Evolutionary conservation across 2,888 invertebrate genomes (phyloP), one percentile per base, ranked within the genome.

Genomic region (Celastrina argiolus): DNA sequence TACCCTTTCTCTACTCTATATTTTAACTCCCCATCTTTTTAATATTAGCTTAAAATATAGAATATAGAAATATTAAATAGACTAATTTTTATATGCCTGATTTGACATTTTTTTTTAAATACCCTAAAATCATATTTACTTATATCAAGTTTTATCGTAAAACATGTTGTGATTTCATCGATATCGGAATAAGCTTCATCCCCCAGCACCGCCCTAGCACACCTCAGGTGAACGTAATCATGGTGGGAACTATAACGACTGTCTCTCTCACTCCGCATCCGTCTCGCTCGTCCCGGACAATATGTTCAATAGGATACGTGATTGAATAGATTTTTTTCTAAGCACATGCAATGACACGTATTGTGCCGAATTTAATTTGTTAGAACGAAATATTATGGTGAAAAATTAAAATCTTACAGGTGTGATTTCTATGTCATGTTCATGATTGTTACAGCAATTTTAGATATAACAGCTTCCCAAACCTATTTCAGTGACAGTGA

Each of bases 161-260:
- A n/a, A n/a, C n/a, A n/a, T n/a, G n/a, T n/a, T n/a, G 10, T 10
- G 18, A 4, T 8, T 18, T 10, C 22, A 51, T 51, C 51, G 51
- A 51, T 51, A 51, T 51, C 12, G 16, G 58, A 18, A 68, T 70
- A 65, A 63, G 42, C 56, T 58, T 61, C 18, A 56, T 63, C 59
- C 28, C 42, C n/a, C 14, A 51, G 56, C 63, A 56, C 78, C 68
- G 72, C 77, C 69, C 77, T 78, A 74, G 28, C 64, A 64, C 74
- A 75, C 74, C 81, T 85, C 85, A 88, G 85, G 85, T 88, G 87
- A 87, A 87, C 83, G 85, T 89, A 88, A 91, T 90, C 88, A 79
- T 85, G 88, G 89, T 91, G 90, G 88, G 90, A 90, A 90, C 84
- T 79, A 81, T 82, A 81, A 78, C 79, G 74, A 75, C 84, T 80